Evolutionary conservation across 2,888 invertebrate genomes (phyloP).

Genomic region (Ceraclea dissimilis): DNA sequence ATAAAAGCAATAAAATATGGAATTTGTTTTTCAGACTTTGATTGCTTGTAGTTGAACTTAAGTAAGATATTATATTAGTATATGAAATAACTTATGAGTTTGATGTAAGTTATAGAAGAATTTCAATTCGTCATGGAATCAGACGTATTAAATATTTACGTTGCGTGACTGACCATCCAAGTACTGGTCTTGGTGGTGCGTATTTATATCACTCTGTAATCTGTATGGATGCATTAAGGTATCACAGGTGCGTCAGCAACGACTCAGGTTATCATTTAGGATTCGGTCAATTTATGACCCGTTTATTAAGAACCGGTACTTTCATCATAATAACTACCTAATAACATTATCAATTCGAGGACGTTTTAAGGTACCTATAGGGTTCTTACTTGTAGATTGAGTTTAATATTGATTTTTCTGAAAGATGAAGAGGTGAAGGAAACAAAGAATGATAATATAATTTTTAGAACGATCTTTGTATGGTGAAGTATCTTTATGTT

Average conservation of each 20-base stretch:
- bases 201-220: too few relatives aligned
- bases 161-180: background rate
- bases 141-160: background rate
- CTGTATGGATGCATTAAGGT: too few relatives aligned
- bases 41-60: too few relatives aligned
- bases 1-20: too few relatives aligned
- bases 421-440: too few relatives aligned
- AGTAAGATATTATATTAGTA: too few relatives aligned
- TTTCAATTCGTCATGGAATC: background rate
- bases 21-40: too few relatives aligned
- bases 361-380: background rate
- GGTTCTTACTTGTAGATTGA: background rate
- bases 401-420: too few relatives aligned
- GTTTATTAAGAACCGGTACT: background rate
- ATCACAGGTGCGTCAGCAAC: background rate
- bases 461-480: too few relatives aligned
- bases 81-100: background rate
- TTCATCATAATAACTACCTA: background rate
- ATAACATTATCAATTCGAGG: background rate
- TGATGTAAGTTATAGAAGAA: background rate
- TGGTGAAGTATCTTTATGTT: too few relatives aligned
- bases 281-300: background rate
- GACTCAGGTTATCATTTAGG: background rate
- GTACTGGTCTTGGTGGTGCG: too few relatives aligned
- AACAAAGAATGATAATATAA: too few relatives aligned